These are phyloP conservation scores for Oostethus manadensis DNA, from an alignment of 2,113 vertebrate genomes.

Conservation along the genomic window DNA sequence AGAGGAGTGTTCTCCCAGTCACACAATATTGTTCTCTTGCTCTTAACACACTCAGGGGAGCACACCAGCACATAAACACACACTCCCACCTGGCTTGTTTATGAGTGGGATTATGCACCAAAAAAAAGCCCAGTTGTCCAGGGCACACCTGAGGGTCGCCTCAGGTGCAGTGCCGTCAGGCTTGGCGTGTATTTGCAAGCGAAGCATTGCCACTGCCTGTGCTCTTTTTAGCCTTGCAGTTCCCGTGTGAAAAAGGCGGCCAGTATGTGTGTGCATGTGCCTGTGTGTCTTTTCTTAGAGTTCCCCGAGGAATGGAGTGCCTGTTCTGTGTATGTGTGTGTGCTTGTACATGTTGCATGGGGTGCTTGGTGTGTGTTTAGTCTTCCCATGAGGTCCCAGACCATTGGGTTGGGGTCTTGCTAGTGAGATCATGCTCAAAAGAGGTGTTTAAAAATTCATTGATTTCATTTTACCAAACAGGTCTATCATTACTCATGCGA, in stretches of 20 bases:
- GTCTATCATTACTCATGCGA: background rate
- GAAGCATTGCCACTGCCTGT: slow-evolving; percentile 7
- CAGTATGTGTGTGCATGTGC: slow-evolving; percentile 4
- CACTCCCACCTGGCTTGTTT: slow-evolving; percentile 54
- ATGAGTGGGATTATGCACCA: slow-evolving; percentile 40
- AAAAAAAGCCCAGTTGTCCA: slow-evolving; percentile 43
- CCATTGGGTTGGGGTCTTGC: slow-evolving; percentile 10
- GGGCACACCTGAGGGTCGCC: slow-evolving; percentile 26
- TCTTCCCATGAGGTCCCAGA: slow-evolving; percentile 19
- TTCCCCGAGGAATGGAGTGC: slow-evolving; percentile 13
- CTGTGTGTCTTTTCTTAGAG: slow-evolving; percentile 23
- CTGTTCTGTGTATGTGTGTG: slow-evolving; percentile 9
- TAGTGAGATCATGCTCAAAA: slow-evolving; percentile 3
- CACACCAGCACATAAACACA: slow-evolving; percentile 30
- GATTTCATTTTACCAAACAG: background rate
- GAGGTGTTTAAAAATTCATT: slow-evolving; percentile 28
- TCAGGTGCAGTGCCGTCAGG: slow-evolving; percentile 28
- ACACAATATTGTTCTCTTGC: slow-evolving; percentile 70
- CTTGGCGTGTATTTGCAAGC: slow-evolving; percentile 1
- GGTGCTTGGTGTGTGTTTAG: slow-evolving; percentile 14
- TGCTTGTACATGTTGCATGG: slow-evolving; percentile 14
- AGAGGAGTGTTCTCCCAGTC: slow-evolving; percentile 42
- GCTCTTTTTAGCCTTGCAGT: slow-evolving; percentile 23
- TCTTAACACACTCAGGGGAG: slow-evolving; percentile 52
- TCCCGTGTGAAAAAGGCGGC: slow-evolving; percentile 34